Conservation (phyloP, 2,888 invertebrate species). For the Rhodophaea formosa region DNA sequence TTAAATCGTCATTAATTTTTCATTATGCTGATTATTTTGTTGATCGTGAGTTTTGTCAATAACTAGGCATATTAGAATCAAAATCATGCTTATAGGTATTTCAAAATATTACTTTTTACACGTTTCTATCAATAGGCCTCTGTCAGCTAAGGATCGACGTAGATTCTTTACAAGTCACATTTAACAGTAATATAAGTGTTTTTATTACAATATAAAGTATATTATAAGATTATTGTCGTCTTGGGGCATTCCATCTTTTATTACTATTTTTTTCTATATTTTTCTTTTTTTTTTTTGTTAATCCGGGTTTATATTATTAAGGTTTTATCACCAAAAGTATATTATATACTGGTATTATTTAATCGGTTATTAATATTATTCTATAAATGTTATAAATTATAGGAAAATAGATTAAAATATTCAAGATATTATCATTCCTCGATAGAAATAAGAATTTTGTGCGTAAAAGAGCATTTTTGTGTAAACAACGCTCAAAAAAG, state of each 20-base stretch:
- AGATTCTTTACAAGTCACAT: constrained; percentile 17
- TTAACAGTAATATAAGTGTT: constrained; percentile 1
- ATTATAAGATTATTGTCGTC: not conserved
- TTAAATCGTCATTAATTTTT: not conserved
- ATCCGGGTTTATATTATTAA: constrained; percentile 26
- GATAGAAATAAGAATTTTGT: not conserved
- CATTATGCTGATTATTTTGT: not conserved
- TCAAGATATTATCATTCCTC: not conserved
- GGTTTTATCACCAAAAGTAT: constrained; percentile 29
- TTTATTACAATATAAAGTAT: not conserved
- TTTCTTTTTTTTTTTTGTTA: not conserved
- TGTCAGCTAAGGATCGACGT: not conserved
- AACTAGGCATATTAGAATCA: not conserved
- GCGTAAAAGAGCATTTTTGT: constrained; percentile 24
- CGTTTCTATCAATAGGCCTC: not conserved
- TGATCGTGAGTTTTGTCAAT: not conserved
- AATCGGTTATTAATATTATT: not conserved
- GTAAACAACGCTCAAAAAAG: constrained; percentile 24
- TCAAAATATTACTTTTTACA: not conserved
- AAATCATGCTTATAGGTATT: not conserved
- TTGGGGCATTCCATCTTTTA: not conserved
- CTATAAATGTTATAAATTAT: not conserved
- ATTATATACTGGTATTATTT: constrained; percentile 12
- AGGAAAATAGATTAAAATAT: not conserved
- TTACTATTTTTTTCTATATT: not conserved